These are phyloP conservation scores for Eupithecia tripunctaria DNA, from an alignment of 2,888 invertebrate genomes.

Conservation along the genomic window DNA sequence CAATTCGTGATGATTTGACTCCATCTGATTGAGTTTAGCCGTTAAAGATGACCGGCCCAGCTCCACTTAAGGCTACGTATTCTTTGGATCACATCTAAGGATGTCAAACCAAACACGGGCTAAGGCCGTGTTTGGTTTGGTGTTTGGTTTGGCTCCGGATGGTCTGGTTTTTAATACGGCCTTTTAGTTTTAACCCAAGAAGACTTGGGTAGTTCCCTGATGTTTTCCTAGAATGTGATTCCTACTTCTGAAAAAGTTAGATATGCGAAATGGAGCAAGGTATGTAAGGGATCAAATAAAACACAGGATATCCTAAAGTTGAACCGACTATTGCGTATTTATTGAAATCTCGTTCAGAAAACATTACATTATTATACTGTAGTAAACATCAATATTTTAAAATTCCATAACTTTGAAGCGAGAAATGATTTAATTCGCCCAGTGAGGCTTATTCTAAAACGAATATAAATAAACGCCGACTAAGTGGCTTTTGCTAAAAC, in stretches of 20 bases:
- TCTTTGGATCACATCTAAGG: no score
- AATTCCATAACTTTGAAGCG: constrained; percentile 77
- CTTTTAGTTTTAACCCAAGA: no score
- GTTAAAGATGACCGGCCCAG: no score
- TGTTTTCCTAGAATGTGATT: no score
- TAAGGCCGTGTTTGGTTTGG: no score
- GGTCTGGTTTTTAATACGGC: no score
- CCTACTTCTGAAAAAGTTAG: background rate
- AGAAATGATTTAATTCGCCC: constrained; percentile 77
- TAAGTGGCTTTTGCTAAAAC: constrained; percentile 83
- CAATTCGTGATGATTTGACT: no score
- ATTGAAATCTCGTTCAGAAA: constrained; percentile 83
- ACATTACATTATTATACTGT: constrained; percentile 67
- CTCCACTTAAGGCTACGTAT: no score
- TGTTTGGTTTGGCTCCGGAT: no score
- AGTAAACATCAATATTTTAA: constrained; percentile 70
- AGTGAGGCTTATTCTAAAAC: constrained; percentile 81
- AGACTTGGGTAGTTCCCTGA: no score
- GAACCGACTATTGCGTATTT: constrained; percentile 85
- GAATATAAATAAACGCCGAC: constrained; percentile 82
- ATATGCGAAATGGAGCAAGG: background rate
- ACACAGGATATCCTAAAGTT: constrained; percentile 69
- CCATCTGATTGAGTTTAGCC: no score
- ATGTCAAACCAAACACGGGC: no score
- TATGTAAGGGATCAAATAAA: constrained; percentile 56